phyloP scores from a whole-genome alignment of 2,113 vertebrate genomes.

The Plectropomus leopardus region DNA sequence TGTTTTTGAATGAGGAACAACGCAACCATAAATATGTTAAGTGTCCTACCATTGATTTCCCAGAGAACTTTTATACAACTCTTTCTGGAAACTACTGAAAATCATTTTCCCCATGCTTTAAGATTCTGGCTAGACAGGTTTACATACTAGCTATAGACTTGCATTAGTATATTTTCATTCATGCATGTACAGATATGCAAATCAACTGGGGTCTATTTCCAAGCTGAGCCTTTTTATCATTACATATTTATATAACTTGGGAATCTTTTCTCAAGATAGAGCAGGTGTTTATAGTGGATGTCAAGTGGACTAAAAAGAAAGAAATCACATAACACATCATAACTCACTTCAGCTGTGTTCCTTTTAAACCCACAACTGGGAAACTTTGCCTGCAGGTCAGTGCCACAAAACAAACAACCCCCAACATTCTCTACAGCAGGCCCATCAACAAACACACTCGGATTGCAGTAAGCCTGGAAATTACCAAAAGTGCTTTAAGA shows the following conservation, averaged over 20 bases:
- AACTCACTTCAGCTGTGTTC: conserved; percentile 34
- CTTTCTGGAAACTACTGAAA: not conserved
- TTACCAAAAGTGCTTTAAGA: conserved; percentile 22
- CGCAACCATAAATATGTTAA: not conserved
- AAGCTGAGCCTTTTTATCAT: not conserved
- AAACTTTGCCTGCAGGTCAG: conserved; percentile 24
- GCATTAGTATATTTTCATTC: not conserved
- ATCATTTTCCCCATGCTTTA: not conserved
- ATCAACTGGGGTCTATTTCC: conserved; percentile 1
- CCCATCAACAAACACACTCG: conserved; percentile 38
- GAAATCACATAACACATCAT: conserved; percentile 37
- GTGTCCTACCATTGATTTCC: not conserved
- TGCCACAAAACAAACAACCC: conserved; percentile 41
- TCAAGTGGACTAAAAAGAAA: conserved; percentile 11
- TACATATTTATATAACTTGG: too few species aligned
- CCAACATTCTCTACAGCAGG: conserved; percentile 1
- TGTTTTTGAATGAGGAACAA: not conserved
- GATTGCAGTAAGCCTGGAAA: conserved; percentile 21
- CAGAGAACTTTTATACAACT: not conserved
- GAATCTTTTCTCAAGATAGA: conserved; percentile 9
- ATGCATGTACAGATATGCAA: not conserved
- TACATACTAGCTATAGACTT: not conserved
- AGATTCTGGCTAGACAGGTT: not conserved
- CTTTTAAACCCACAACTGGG: conserved; percentile 33
- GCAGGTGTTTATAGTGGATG: conserved; percentile 5